Evolutionary conservation across 2,797 vertebrate species (phyloP).

Genomic region (Cossypha polioptera): DNA sequence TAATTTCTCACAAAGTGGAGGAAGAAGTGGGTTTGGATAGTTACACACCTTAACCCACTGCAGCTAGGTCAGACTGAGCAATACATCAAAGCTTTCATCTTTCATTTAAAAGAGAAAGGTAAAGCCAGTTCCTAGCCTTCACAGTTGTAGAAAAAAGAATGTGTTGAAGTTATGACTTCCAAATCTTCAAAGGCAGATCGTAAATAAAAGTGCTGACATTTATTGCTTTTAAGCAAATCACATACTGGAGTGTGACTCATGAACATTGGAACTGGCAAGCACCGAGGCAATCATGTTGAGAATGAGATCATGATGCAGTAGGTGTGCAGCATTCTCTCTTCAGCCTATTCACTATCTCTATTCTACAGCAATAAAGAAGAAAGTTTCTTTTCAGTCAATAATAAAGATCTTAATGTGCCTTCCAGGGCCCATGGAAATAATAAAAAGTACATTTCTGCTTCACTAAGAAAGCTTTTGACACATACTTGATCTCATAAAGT

Average conservation of each 20-base stretch:
- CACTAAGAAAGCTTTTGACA: slow-evolving; percentile 20
- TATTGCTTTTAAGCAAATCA: slow-evolving; percentile 58
- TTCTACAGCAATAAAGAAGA: not conserved
- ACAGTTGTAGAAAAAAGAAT: not conserved
- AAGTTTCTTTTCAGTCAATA: slow-evolving; percentile 9
- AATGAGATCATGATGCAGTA: slow-evolving; percentile 68
- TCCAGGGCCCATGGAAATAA: not conserved
- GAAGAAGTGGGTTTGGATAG: slow-evolving; percentile 1
- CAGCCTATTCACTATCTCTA: slow-evolving; percentile 5
- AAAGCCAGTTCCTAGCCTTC: not conserved
- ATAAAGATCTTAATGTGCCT: slow-evolving; percentile 9
- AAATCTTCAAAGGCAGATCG: slow-evolving; percentile 29
- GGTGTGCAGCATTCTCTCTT: slow-evolving; percentile 47
- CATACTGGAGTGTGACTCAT: slow-evolving; percentile 54
- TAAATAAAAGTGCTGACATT: slow-evolving; percentile 60
- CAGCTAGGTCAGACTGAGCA: not conserved
- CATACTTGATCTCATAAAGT: slow-evolving; percentile 14
- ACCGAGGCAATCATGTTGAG: slow-evolving; percentile 26
- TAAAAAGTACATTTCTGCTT: slow-evolving; percentile 1
- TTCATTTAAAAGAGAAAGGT: slow-evolving; percentile 15
- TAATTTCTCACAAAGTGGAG: not conserved
- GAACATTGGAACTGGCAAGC: slow-evolving; percentile 26
- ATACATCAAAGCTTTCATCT: not conserved
- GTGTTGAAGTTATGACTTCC: not conserved
- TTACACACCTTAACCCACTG: not conserved